Base-by-base conservation (phyloP, 1,140 invertebrate genomes). In the Pissodes strobi region DNA sequence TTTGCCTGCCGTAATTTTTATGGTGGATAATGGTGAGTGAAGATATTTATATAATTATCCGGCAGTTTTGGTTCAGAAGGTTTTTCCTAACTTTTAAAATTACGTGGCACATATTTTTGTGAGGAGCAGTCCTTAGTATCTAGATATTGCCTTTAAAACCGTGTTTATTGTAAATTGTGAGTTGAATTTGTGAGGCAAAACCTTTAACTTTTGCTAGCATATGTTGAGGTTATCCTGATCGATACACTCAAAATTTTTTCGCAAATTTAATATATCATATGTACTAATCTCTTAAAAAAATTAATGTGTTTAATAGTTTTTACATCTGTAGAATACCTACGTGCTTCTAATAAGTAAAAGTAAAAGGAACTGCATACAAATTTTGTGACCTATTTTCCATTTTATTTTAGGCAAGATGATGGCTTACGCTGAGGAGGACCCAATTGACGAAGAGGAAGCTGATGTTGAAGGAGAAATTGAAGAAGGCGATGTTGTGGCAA, bases 401-500 rank as follows among this genome's bases (percentile, higher is more conserved):
- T 45, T 63, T 81, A 19, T 72, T 89, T 87, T 82, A 23, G 80
- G 80, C 71, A 82, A 83, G 75, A 79, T 85, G 52, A 70, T 85
- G 51, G 88, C 83, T 25, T 81, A 81, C 75, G 89, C 86, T 63
- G 85, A 91, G 75, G 90, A 90, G 73, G 89, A 92, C 78, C 87
- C 90, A 59, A 83, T 83, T 34, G 88, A 90, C 76, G 90, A 92
- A 78, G 90, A 91, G 69, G 88, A 90, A 72, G 85, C 82, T 37
- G 89, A 91, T 75, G 86, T 87, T 64, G 85, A 83, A 74, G 85
- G 82, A 70, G 85, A 86, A 41, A 85, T 83, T 38, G 86, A 83
- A 13, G 83, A 82, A 57, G 84, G 85, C 74, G 83, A 82, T 8
- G 79, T 86, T 9, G 80, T 78, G 22, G 83, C 85, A 34, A 84